Percentiles rank a stretch among this genome's conserved stretches.
Evolutionary conservation across 2,888 invertebrate species (phyloP).

Genomic region (Chloromyia formosa): DNA sequence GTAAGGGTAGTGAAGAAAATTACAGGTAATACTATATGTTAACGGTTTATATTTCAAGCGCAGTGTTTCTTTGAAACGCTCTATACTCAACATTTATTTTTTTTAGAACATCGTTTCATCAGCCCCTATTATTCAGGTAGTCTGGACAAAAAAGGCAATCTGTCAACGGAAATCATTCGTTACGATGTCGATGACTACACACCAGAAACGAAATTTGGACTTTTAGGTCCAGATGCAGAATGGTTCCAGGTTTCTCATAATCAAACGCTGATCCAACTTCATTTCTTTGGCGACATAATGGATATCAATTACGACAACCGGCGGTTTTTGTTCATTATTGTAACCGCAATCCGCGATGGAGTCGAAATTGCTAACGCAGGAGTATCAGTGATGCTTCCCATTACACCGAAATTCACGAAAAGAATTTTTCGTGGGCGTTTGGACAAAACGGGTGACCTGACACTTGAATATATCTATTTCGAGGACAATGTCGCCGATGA

Average conservation of each 20-base stretch:
- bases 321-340: constrained; percentile 48
- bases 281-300: constrained; percentile 46
- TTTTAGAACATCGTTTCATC: constrained; percentile 35
- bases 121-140: constrained; percentile 17
- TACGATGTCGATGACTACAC: constrained; percentile 21
- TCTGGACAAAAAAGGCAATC: constrained; percentile 20
- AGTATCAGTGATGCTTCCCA: constrained; percentile 38
- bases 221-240: constrained; percentile 42
- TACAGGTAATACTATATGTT: constrained; percentile 1
- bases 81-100: background rate
- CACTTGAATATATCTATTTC: constrained; percentile 19
- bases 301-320: constrained; percentile 39
- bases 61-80: background rate
- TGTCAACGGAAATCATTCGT: constrained; percentile 5
- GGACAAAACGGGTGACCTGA: background rate
- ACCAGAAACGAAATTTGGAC: constrained; percentile 3
- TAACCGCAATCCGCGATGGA: constrained; percentile 50
- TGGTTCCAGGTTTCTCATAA: constrained; percentile 42
- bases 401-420: constrained; percentile 35
- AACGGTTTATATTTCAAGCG: background rate
- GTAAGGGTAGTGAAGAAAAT: constrained; percentile 47
- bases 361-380: constrained; percentile 38
- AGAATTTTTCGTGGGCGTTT: constrained; percentile 26
- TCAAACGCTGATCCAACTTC: constrained; percentile 44
- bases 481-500: background rate